Percentiles rank a stretch among this genome's conserved stretches.
Conservation (phyloP, 2,888 invertebrate genomes). For the Microdon myrmicae region DNA sequence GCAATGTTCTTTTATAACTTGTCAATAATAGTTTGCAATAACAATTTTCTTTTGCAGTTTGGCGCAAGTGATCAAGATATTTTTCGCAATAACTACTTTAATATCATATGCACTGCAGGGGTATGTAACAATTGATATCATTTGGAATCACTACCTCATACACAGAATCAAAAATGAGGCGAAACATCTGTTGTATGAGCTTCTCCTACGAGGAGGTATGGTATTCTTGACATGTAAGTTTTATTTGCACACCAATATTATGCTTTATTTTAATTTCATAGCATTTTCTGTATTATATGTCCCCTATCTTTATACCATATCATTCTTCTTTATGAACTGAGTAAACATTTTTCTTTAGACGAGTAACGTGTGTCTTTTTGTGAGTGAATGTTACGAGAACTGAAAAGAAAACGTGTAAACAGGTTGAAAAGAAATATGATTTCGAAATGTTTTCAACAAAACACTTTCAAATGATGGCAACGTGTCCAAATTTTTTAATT, state of each 20-base stretch:
- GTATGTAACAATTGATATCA: slow-evolving; percentile 96
- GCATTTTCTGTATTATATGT: no score
- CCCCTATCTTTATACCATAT: no score
- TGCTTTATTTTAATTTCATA: no score
- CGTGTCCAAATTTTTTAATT: no score
- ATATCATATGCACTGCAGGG: slow-evolving; percentile 97
- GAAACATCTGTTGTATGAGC: slow-evolving; percentile 75
- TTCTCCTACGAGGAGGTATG: slow-evolving; percentile 76
- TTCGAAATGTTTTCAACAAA: no score
- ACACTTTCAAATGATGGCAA: no score
- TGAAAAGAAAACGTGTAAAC: no score
- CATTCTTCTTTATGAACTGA: no score
- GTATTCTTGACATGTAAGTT: slow-evolving; percentile 76
- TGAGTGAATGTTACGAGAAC: no score
- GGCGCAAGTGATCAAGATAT: slow-evolving; percentile 83
- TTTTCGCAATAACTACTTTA: slow-evolving; percentile 89
- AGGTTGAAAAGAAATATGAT: no score
- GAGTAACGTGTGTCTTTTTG: no score
- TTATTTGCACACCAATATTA: neutral
- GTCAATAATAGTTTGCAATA: neutral
- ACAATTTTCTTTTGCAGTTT: slow-evolving; percentile 64
- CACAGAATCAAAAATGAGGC: slow-evolving; percentile 76
- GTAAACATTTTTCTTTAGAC: no score
- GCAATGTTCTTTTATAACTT: neutral
- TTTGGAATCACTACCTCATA: slow-evolving; percentile 74